Evolutionary conservation across 1,140 invertebrate species (phyloP).

Genomic region (Saccostrea cuccullata): DNA sequence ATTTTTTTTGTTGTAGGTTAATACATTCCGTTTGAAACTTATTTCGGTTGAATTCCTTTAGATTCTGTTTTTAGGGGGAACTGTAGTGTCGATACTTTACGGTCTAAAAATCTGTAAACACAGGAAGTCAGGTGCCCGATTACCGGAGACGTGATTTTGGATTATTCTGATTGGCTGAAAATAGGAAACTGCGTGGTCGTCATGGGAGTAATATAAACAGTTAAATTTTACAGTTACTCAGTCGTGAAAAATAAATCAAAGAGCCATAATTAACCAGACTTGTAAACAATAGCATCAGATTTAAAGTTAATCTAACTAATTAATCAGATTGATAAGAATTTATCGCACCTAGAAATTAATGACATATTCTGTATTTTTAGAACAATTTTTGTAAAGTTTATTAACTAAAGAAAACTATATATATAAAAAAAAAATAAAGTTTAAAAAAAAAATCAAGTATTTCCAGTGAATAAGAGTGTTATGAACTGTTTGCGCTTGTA

Average conservation of each 20-base stretch:
- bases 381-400: too few species aligned
- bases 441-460: too few species aligned
- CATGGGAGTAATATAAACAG: not conserved
- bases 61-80: not conserved
- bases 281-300: not conserved
- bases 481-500: too few species aligned
- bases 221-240: not conserved
- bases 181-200: conserved; percentile 1
- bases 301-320: not conserved
- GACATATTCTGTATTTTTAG: too few species aligned
- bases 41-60: not conserved
- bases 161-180: conserved; percentile 38
- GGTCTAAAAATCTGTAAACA: conserved; percentile 22
- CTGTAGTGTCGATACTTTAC: not conserved
- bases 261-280: not conserved
- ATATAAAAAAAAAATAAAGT: too few species aligned
- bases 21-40: not conserved
- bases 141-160: not conserved
- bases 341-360: too few species aligned
- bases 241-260: not conserved
- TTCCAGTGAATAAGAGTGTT: too few species aligned
- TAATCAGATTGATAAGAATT: too few species aligned
- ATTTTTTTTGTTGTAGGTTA: not conserved
- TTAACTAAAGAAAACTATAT: too few species aligned
- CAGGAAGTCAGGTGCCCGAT: conserved; percentile 50